Percentiles rank a stretch among this genome's conserved stretches.
Conservation (phyloP, 2,113 vertebrate genomes). For the Danionella cerebrum region DNA sequence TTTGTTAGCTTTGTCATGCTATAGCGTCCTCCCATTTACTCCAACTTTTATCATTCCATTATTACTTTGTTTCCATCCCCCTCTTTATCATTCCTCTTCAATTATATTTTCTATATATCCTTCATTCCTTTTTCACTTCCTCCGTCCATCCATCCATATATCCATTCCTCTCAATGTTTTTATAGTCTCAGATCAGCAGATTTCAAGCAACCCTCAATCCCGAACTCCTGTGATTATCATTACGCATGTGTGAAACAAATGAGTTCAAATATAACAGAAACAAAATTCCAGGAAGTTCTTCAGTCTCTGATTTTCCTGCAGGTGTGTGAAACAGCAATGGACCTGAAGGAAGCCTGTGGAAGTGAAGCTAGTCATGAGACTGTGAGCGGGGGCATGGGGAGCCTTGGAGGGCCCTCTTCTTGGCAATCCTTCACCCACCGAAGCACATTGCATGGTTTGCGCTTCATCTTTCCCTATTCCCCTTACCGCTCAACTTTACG, state of each 20-base stretch:
- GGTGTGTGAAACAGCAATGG: conserved; percentile 66
- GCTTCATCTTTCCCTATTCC: conserved; percentile 79
- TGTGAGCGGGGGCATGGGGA: conserved; percentile 68
- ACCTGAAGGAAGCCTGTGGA: conserved; percentile 85
- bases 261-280: background rate
- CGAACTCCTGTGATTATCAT: background rate
- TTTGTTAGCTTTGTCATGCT: too few species aligned
- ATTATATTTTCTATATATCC: background rate
- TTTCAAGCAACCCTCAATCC: background rate
- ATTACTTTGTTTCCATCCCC: background rate
- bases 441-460: conserved; percentile 89
- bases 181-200: background rate
- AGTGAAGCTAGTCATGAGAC: conserved; percentile 78
- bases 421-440: conserved; percentile 86
- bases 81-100: background rate
- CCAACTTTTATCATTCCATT: background rate
- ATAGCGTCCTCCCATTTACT: too few species aligned
- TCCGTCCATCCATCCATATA: background rate
- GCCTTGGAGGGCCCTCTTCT: conserved; percentile 47
- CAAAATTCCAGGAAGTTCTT: background rate
- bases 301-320: conserved; percentile 25
- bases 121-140: background rate
- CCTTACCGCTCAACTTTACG: conserved; percentile 69
- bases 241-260: background rate
- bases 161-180: background rate